These are phyloP conservation scores for Cyrtodaria siliqua DNA, from an alignment of 2,888 invertebrate species.

Conservation along the genomic window DNA sequence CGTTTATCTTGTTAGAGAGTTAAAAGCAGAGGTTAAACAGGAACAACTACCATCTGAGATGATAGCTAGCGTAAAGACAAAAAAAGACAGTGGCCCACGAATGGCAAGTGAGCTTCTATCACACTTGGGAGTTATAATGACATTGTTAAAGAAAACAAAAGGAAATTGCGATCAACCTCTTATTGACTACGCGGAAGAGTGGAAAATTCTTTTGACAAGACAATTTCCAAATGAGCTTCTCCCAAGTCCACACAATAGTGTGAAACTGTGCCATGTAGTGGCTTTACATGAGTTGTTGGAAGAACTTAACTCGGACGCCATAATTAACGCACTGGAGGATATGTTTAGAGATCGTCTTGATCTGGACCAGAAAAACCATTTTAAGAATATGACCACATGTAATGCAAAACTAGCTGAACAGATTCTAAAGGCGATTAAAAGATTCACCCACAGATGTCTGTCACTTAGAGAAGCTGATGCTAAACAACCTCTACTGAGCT, in stretches of 20 bases:
- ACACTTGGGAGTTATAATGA: conserved; percentile 61
- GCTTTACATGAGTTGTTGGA: conserved; percentile 59
- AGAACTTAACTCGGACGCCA: conserved; percentile 58
- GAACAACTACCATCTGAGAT: conserved; percentile 49
- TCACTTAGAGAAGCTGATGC: conserved; percentile 35
- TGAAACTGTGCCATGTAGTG: conserved; percentile 64
- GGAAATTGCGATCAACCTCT: conserved; percentile 48
- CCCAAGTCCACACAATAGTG: conserved; percentile 50
- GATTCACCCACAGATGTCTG: conserved; percentile 64
- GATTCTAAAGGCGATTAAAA: conserved; percentile 43
- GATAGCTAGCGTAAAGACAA: conserved; percentile 31
- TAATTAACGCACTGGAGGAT: conserved; percentile 59
- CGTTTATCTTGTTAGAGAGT: conserved; percentile 41
- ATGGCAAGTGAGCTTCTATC: conserved; percentile 50
- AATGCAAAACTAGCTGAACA: conserved; percentile 31
- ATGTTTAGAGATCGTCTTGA: conserved; percentile 39
- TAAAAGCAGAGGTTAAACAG: conserved; percentile 44
- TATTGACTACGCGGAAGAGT: conserved; percentile 52
- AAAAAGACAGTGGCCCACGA: conserved; percentile 33
- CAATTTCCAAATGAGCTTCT: conserved; percentile 46
- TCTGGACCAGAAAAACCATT: conserved; percentile 22
- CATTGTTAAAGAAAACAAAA: conserved; percentile 63
- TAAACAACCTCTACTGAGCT: conserved; percentile 38
- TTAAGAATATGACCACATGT: conserved; percentile 16
- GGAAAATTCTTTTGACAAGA: conserved; percentile 42